These are phyloP conservation scores for Bovichtus variegatus DNA, from an alignment of 2,797 vertebrate species.

Conservation along the genomic window DNA sequence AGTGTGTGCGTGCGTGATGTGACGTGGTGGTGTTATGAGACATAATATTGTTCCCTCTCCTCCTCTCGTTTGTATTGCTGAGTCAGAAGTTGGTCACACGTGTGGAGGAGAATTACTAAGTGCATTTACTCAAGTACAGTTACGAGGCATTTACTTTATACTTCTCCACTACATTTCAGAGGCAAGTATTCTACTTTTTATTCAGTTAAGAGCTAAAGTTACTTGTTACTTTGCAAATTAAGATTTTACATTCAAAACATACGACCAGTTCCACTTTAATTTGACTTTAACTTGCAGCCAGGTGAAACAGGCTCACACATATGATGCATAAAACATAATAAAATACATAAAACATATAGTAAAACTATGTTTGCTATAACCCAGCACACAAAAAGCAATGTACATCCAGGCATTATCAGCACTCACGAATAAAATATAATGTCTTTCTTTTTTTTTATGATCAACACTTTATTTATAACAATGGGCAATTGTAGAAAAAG, in stretches of 20 bases:
- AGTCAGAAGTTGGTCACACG: slow-evolving; percentile 75
- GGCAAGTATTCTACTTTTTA: background rate
- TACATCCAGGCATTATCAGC: background rate
- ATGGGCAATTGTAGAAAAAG: too few relatives aligned
- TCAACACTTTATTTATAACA: too few relatives aligned
- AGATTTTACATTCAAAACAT: background rate
- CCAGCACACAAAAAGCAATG: background rate
- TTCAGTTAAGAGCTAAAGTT: background rate
- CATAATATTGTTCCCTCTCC: slow-evolving; percentile 87
- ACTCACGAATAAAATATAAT: background rate
- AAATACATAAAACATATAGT: background rate
- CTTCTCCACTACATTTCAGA: background rate
- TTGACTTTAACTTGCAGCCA: background rate
- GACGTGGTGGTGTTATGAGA: slow-evolving; percentile 80
- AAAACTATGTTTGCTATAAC: background rate
- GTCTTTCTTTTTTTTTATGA: too few relatives aligned
- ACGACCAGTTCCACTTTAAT: background rate
- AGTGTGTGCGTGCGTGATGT: slow-evolving; percentile 42
- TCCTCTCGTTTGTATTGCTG: slow-evolving; percentile 79
- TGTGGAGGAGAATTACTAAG: slow-evolving; percentile 36
- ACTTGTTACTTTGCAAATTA: background rate
- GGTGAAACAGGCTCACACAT: background rate
- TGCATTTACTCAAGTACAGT: slow-evolving; percentile 8
- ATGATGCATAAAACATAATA: background rate
- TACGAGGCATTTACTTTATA: background rate